Base-by-base conservation (phyloP, 37 sponge, comb jelly and placozoan species). In the Beroe forskalii region DNA sequence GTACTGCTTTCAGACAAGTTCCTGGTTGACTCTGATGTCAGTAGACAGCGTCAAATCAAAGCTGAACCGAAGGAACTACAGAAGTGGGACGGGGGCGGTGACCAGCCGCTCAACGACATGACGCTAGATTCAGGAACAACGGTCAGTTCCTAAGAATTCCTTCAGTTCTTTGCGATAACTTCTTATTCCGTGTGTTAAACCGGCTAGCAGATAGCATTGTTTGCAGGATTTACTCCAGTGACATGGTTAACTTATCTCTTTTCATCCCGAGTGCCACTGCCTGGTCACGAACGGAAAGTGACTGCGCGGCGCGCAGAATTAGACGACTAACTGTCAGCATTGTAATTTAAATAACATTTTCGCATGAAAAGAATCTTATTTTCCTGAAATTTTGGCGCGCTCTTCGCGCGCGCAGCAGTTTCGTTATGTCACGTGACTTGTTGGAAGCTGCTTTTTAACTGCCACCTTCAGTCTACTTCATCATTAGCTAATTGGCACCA, bases 1-100 rank as follows among this genome's bases (percentile, higher is more conserved):
- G n/a, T n/a, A n/a, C n/a, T n/a, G n/a, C n/a, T 48, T 69, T 42
- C 86, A 80, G 86, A 80, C 86, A 80, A 80, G 86, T 80, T 80
- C 55, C 23, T 80, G 27, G 86, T 80, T 1, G 86, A 80, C 40
- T 41, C 86, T 80, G 86, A 80, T 38, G 86, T 80, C 30, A 30
- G 86, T 44, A 41, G 40, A 23, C 28, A 38, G 86, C 28, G 86
- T 42, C 48, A 8, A 25, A 1, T 23, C 23, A 80, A 80, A 25
- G 44, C 40, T 1, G 86, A 80, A 27, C 86, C 86, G 27, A 80
- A 80, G 40, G 86, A 80, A 25, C 27, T 80, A 27, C 86, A 80
- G 86, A 17, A 27, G 4, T 80, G 86, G 86, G 35, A 17, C 25
- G 86, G 35, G 27, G 86, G 55, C 27, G 86, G 55, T 19, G 86